phyloP scores from a whole-genome alignment of 53 echinoderm and acorn worm genomes.

The Pentamera pediparva region DNA sequence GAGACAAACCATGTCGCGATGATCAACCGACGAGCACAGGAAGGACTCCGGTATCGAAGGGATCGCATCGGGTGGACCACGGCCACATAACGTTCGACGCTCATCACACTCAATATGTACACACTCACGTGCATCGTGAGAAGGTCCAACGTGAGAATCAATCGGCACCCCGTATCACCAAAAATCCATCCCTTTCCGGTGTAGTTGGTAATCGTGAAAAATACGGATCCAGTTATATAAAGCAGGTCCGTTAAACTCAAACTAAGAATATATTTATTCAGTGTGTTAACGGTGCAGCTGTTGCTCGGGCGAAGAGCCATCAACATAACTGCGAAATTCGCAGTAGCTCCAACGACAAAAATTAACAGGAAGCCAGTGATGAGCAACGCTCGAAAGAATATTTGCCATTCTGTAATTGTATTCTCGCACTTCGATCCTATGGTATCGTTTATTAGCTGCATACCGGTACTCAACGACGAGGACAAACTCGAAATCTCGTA shows the following conservation, averaged over 20 bases:
- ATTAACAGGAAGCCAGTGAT: constrained; percentile 55
- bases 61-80: constrained; percentile 66
- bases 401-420: constrained; percentile 2
- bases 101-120: constrained; percentile 55
- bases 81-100: constrained; percentile 61
- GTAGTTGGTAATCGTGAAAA: constrained; percentile 58
- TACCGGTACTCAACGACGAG: not conserved
- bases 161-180: constrained; percentile 53
- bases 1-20: constrained; percentile 41
- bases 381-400: constrained; percentile 28
- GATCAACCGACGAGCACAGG: constrained; percentile 44
- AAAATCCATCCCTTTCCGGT: constrained; percentile 52
- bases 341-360: constrained; percentile 46
- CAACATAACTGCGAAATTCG: constrained; percentile 45
- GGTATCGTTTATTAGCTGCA: not conserved
- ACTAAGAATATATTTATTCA: constrained; percentile 63
- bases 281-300: constrained; percentile 45
- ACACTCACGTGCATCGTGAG: constrained; percentile 49
- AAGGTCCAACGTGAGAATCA: constrained; percentile 45
- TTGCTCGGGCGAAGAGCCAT: constrained; percentile 25
- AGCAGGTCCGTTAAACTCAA: constrained; percentile 51
- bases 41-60: constrained; percentile 45
- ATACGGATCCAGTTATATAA: constrained; percentile 52
- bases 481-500: constrained; percentile 2
- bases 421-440: not conserved